Conservation (phyloP, 2,888 invertebrate genomes). For the Pseudococcus jackbeardsleyi region DNA sequence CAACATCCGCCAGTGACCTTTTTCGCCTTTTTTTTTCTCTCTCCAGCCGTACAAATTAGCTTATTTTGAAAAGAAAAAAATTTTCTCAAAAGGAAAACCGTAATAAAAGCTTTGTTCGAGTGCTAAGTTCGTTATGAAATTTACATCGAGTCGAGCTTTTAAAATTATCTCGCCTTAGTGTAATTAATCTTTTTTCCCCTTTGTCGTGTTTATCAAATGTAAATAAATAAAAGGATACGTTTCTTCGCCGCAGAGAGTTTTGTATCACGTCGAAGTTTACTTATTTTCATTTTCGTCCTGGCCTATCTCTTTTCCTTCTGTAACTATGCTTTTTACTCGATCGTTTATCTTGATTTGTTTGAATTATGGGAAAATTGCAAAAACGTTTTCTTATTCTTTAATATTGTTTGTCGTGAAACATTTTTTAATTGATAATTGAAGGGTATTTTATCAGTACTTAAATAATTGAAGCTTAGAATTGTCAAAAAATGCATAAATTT, state of each 20-base stretch:
- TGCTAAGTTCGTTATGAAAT: constrained; percentile 5
- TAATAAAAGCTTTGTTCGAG: constrained; percentile 3
- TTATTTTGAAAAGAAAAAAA: not conserved
- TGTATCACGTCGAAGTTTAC: not conserved
- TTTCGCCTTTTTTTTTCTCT: not conserved
- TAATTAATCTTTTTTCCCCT: constrained; percentile 22
- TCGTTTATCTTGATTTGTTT: no score
- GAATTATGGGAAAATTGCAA: no score
- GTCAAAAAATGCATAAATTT: no score
- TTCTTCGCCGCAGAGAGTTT: constrained; percentile 17
- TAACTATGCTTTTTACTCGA: no score
- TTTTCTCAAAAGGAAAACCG: not conserved
- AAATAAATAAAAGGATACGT: constrained; percentile 2
- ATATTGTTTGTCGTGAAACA: no score
- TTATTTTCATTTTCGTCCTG: not conserved
- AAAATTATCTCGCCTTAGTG: constrained; percentile 16
- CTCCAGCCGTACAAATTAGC: not conserved
- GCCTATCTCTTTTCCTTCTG: not conserved
- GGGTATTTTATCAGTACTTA: no score
- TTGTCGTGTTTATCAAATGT: constrained; percentile 38
- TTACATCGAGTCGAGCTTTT: constrained; percentile 24
- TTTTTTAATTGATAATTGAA: no score
- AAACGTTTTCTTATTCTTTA: no score
- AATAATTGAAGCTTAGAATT: no score
- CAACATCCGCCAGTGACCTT: not conserved